Conservation (phyloP, 2,113 vertebrate genomes). For the Trogon melanurus region DNA sequence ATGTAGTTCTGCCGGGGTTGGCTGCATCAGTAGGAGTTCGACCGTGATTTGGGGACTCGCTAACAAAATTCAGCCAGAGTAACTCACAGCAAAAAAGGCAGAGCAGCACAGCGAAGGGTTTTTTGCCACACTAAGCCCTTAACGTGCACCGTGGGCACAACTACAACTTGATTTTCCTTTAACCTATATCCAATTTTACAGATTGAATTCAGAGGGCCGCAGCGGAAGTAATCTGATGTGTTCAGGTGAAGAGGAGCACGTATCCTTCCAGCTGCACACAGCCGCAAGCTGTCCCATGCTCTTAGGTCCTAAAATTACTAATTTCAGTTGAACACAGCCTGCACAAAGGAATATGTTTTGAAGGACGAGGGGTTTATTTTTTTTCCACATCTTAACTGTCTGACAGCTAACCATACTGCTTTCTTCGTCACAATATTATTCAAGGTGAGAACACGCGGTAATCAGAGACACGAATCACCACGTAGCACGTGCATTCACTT, state of each 20-base stretch:
- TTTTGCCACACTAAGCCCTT: neutral
- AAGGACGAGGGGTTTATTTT: neutral
- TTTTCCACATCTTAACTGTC: neutral
- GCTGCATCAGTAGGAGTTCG: no score
- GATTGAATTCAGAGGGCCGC: neutral
- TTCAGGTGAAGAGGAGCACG: neutral
- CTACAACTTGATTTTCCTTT: no score
- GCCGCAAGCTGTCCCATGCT: neutral
- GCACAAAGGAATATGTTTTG: neutral
- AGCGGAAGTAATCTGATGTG: rapidly evolving
- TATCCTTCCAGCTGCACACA: neutral
- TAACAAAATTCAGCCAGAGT: neutral
- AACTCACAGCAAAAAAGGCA: neutral
- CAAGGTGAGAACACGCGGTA: neutral
- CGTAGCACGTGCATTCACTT: constrained; percentile 6
- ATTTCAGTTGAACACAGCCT: neutral
- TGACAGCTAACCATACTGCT: neutral
- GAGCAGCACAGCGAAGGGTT: neutral
- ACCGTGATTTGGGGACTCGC: rapidly evolving
- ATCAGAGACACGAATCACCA: constrained; percentile 44
- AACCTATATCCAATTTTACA: neutral
- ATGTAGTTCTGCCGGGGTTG: rapidly evolving
- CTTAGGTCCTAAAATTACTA: rapidly evolving
- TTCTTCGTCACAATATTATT: constrained; percentile 16
- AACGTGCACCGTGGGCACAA: neutral